Evolutionary conservation across 2,113 vertebrate species (phyloP).

Genomic region (Xiphorhynchus elegans): DNA sequence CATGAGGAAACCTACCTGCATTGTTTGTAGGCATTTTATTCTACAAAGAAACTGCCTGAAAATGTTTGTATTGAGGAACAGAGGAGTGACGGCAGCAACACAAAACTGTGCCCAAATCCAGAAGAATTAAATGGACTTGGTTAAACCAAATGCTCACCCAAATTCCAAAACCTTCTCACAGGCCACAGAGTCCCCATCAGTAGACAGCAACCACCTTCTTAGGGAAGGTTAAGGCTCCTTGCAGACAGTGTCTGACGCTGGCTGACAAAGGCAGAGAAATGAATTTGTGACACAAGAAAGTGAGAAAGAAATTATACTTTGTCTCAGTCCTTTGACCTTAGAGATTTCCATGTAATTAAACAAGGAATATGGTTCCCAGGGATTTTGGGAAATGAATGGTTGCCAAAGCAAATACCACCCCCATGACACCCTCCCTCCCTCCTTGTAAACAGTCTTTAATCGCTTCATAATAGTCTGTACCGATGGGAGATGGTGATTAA

Average conservation of each 20-base stretch:
- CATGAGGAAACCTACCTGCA: not conserved
- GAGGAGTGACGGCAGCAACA: not conserved
- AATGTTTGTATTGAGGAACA: not conserved
- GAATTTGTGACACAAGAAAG: not conserved
- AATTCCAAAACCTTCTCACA: not conserved
- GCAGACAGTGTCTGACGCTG: not conserved
- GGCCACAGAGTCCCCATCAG: not conserved
- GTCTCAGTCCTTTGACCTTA: not conserved
- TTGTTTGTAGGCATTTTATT: not conserved
- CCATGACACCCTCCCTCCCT: not conserved
- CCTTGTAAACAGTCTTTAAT: conserved; percentile 62
- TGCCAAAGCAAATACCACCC: conserved; percentile 52
- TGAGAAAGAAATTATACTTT: conserved; percentile 19
- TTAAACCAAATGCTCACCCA: not conserved
- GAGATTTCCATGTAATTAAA: conserved; percentile 61
- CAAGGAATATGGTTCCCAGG: conserved; percentile 56
- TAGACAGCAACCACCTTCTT: not conserved
- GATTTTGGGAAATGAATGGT: conserved; percentile 55
- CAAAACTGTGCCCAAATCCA: not conserved
- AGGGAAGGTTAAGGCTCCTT: not conserved
- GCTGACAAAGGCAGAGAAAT: not conserved
- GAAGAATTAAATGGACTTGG: not conserved
- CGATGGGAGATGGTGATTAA: conserved; percentile 38
- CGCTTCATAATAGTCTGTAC: conserved; percentile 38
- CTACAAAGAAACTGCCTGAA: not conserved